These are phyloP conservation scores for Macrosoma leucophasiata DNA, from an alignment of 2,888 invertebrate species.

Conservation along the genomic window DNA sequence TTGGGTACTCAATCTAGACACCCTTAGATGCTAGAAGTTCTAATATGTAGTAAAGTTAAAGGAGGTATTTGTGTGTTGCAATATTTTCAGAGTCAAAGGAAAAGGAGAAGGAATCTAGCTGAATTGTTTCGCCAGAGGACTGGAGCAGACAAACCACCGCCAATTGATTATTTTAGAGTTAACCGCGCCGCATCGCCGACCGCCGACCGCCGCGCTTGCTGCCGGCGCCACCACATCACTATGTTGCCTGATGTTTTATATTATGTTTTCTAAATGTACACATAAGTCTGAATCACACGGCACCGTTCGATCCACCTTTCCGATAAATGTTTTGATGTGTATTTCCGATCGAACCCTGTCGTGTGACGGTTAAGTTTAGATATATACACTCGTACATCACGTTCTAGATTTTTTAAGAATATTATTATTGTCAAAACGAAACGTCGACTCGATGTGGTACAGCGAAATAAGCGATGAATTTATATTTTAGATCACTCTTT, in stretches of 20 bases:
- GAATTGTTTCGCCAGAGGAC: slow-evolving; percentile 69
- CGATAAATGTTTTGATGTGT: slow-evolving; percentile 6
- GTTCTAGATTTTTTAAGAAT: slow-evolving; percentile 38
- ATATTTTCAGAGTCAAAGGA: slow-evolving; percentile 82
- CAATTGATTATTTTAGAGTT: slow-evolving; percentile 71
- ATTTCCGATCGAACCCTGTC: slow-evolving; percentile 41
- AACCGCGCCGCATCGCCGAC: slow-evolving; percentile 36
- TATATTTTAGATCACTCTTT: slow-evolving; percentile 34
- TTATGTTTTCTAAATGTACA: slow-evolving; percentile 40
- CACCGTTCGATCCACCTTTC: slow-evolving; percentile 40
- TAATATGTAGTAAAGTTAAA: too few relatives aligned
- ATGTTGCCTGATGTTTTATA: slow-evolving; percentile 58
- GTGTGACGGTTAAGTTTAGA: slow-evolving; percentile 50
- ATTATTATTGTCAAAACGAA: slow-evolving; percentile 27
- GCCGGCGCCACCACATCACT: slow-evolving; percentile 40
- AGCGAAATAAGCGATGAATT: slow-evolving; percentile 65
- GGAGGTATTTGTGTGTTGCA: too few relatives aligned
- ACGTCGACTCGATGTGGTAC: slow-evolving; percentile 40
- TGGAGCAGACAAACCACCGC: slow-evolving; percentile 73
- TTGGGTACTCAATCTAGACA: too few relatives aligned
- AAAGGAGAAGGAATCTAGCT: slow-evolving; percentile 81
- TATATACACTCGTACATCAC: slow-evolving; percentile 46
- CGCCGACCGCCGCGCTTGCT: slow-evolving; percentile 30
- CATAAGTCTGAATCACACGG: slow-evolving; percentile 55
- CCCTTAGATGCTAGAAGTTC: slow-evolving; percentile 1